Conservation (phyloP, 2,888 invertebrate genomes). For the Cremastobaeus sp. region DNA sequence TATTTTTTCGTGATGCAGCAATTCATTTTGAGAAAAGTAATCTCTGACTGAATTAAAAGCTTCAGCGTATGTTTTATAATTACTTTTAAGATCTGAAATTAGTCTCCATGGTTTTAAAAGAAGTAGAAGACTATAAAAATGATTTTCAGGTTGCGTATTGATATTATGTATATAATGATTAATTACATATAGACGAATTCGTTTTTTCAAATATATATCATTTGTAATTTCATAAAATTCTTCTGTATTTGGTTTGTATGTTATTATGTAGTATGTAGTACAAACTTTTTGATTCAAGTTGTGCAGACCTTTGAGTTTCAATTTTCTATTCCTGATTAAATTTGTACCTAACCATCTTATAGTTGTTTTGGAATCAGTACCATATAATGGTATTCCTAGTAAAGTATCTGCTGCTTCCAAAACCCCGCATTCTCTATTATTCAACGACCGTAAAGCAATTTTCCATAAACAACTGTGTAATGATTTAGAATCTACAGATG, state of each 20-base stretch:
- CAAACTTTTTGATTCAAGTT: constrained; percentile 38
- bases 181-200: constrained; percentile 64
- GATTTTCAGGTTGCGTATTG: constrained; percentile 65
- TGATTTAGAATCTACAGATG: constrained; percentile 63
- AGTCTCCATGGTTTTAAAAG: constrained; percentile 62
- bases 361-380: constrained; percentile 68
- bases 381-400: constrained; percentile 64
- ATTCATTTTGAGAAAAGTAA: too few species aligned
- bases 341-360: constrained; percentile 46
- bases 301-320: constrained; percentile 16
- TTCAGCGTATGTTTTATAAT: neutral
- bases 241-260: constrained; percentile 64
- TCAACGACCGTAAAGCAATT: constrained; percentile 4
- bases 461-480: constrained; percentile 65
- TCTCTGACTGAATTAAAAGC: neutral
- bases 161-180: constrained; percentile 65
- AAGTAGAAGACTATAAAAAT: constrained; percentile 10
- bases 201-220: constrained; percentile 36
- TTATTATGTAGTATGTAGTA: constrained; percentile 61
- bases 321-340: constrained; percentile 27
- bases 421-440: constrained; percentile 14
- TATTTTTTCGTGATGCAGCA: too few species aligned
- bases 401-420: constrained; percentile 49
- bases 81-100: neutral
- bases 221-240: constrained; percentile 9